Base-by-base conservation (phyloP, 2,888 invertebrate genomes). In the Prosopocoilus inquinatus region DNA sequence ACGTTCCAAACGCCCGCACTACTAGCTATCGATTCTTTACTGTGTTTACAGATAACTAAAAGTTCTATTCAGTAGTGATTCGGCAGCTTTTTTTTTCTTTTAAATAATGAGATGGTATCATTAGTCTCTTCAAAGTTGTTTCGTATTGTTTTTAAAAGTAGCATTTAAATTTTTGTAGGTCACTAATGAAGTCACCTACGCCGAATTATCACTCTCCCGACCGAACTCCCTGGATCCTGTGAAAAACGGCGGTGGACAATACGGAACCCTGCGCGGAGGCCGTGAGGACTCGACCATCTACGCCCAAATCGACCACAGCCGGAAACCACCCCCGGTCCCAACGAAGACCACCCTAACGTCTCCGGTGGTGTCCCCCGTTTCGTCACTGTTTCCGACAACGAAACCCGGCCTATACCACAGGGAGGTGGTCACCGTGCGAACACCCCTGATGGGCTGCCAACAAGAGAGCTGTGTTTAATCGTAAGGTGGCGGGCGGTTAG, bases 271-370 rank as follows among this genome's bases (percentile, higher is more conserved):
- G 48, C 70, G 77, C 15, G 73, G 72, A 53, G 70, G 72, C 52
- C 72, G 68, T 45, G 85, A 86, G 66, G 87, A 88, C 69, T 82
- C 87, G 50, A 87, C 87, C 67, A 84, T 88, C 71, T 88, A 88
- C 75, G 88, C 88, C 57, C 87, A 88, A 78, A 88, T 88, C 75
- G 88, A 88, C 76, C 87, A 87, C 71, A 82, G 80, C 66, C 82
- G 84, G 63, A 78, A 82, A 65, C 77, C 78, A 41, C 76, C 78
- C 11, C 75, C 75, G 41, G 63, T 68, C 33, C 60, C 65, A 13
- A 62, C 67, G 53, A 72, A 73, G 57, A 70, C 70, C 50, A 73
- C 75, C 61, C 73, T 77, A 61, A 76, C 77, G 3, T 79, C 79
- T 58, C 78, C 79, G 47, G 71, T 79, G 60, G 74, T 80, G 59